A percentile compares a stretch with the other conserved stretches of the same genome.
Evolutionary conservation across 2,888 invertebrate genomes (phyloP).

Genomic region (Orchesellides sinensis): DNA sequence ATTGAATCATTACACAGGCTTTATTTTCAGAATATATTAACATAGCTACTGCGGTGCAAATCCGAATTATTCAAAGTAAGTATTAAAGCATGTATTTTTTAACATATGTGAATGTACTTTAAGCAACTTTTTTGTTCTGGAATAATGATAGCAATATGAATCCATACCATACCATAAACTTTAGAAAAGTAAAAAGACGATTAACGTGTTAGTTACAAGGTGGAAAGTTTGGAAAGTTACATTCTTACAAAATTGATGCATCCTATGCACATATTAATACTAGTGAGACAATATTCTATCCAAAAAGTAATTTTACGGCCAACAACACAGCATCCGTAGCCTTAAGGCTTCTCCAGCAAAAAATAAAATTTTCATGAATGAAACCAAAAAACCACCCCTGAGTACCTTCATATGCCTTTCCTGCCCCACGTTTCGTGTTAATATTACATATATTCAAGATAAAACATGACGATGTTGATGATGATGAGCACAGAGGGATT

Average conservation of each 20-base stretch:
- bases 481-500: constrained; percentile 33
- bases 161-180: constrained; percentile 19
- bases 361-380: constrained; percentile 72
- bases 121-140: constrained; percentile 8
- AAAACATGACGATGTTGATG: constrained; percentile 34
- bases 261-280: neutral
- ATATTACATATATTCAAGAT: constrained; percentile 5
- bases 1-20: too few relatives aligned
- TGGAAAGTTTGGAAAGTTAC: neutral
- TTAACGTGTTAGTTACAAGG: neutral
- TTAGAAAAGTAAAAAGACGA: too few relatives aligned
- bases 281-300: neutral
- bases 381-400: constrained; percentile 55
- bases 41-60: too few relatives aligned
- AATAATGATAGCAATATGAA: constrained; percentile 10
- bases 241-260: constrained; percentile 9
- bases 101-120: too few relatives aligned
- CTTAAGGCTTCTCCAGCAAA: constrained; percentile 63
- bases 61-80: too few relatives aligned
- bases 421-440: constrained; percentile 32
- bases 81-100: too few relatives aligned
- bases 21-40: too few relatives aligned
- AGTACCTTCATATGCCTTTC: constrained; percentile 7
- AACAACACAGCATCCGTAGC: constrained; percentile 62
- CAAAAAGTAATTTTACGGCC: constrained; percentile 6